Evolutionary conservation across 2,888 invertebrate genomes (phyloP), one percentile per base, ranked within the genome.

Genomic region (Thecophora atra): DNA sequence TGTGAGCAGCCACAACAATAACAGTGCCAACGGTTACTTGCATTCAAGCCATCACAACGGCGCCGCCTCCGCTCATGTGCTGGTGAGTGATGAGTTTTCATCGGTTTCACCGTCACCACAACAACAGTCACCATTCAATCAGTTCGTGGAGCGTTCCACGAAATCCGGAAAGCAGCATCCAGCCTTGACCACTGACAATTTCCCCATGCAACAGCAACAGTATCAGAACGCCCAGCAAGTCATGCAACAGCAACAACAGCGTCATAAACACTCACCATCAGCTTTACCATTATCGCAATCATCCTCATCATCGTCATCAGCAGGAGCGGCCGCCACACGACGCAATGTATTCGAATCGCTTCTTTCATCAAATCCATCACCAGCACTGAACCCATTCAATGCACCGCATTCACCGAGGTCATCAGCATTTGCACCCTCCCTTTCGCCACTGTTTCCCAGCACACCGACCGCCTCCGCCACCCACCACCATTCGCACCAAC

Each of bases 1-100:
- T 66, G 66, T 72, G 73, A 77, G 77, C 73, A 75, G 75, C 77
- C 78, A 66, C 76, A 78, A 75, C 74, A 74, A 42, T 70, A 74
- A 70, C 44, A 21, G 17, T 11, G 58, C 47, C 19, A 64, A 64
- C 42, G 64, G 47, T 26, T 60, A 28, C n/a, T 21, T 42, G 37
- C 42, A 42, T 37, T 24, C 56, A 17, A 56, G 37, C 30, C 21
- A 69, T 21, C 62, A 58, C 24, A 21, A 19, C 21, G 28, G 4
- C 24, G 47, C 42, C 30, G 58, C 24, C 28, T 21, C 47, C 30
- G 64, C 75, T 73, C 81, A 79, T 76, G 76, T 83, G 75, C 75
- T 83, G 82, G 83, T 82, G 82, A 82, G 82, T 83, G 80, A 79
- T 77, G 77, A 70, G 28, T 66, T 56, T n/a, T 51, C 76, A 72